These are phyloP conservation scores for Grammomys surdaster DNA, from an alignment of 2,113 vertebrate genomes.

Conservation along the genomic window DNA sequence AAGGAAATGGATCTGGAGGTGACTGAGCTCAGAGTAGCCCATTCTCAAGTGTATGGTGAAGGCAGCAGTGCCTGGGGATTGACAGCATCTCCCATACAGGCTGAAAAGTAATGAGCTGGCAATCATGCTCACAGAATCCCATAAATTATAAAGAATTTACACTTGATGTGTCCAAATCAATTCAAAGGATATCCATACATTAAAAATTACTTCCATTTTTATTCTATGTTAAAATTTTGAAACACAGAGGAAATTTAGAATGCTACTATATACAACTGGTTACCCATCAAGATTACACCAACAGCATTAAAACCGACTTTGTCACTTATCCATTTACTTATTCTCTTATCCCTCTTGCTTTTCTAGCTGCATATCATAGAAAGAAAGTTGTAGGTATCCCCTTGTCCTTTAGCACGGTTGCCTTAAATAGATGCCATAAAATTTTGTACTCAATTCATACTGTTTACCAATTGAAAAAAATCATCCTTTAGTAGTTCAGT, in stretches of 20 bases:
- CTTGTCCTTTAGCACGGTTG: neutral
- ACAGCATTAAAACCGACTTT: conserved; percentile 7
- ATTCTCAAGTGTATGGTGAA: neutral
- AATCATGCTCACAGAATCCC: neutral
- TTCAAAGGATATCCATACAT: neutral
- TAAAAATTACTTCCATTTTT: neutral
- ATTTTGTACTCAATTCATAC: neutral
- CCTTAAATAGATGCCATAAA: neutral
- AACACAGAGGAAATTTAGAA: conserved; percentile 13
- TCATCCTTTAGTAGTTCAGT: neutral
- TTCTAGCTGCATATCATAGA: neutral
- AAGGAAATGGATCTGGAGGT: neutral
- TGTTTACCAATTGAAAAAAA: neutral
- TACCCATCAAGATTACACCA: neutral
- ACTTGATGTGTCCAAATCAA: neutral
- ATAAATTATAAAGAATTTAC: neutral
- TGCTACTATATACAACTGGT: neutral
- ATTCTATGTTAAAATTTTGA: neutral
- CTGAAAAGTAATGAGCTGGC: neutral
- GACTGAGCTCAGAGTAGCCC: neutral
- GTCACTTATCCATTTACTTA: neutral
- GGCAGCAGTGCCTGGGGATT: neutral
- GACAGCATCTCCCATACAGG: neutral
- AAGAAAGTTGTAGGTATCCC: neutral
- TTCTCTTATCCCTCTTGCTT: neutral